Percentiles rank a stretch among this genome's conserved stretches.
Conservation (phyloP, 53 echinoderm and acorn worm genomes). For the Mesocentrotus franciscanus region DNA sequence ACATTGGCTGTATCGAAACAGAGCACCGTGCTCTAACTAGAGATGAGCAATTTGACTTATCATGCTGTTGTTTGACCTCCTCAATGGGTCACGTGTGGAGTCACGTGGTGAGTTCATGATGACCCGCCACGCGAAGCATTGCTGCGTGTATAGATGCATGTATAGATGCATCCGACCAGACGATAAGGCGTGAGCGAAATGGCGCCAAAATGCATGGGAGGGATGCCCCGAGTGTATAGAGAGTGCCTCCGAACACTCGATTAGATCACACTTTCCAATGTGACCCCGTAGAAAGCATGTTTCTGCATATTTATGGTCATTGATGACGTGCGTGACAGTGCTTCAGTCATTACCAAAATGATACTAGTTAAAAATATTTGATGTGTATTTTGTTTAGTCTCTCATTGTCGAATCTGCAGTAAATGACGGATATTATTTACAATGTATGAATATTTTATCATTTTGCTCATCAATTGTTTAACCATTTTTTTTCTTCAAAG, state of each 20-base stretch:
- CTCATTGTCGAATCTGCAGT: too few relatives aligned
- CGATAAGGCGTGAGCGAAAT: neutral
- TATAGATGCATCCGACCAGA: neutral
- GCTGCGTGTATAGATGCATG: neutral
- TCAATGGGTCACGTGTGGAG: neutral
- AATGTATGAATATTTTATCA: too few relatives aligned
- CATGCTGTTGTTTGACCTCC: neutral
- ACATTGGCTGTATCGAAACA: neutral
- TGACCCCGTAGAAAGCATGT: neutral
- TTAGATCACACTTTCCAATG: constrained; percentile 1
- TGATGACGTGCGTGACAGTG: neutral
- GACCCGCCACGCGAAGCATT: neutral
- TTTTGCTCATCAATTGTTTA: too few relatives aligned
- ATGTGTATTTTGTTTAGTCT: too few relatives aligned
- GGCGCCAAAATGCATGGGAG: neutral
- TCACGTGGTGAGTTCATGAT: constrained; percentile 1
- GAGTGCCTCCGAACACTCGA: neutral
- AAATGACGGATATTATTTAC: too few relatives aligned
- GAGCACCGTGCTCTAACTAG: neutral
- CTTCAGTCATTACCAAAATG: neutral
- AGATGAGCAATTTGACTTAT: neutral
- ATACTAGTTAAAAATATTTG: neutral
- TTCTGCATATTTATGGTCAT: neutral
- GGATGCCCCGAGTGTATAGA: neutral
- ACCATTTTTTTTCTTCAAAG: too few relatives aligned